Evolutionary conservation across 2,113 vertebrate species (phyloP).

Genomic region (Xyliphius kryptos): DNA sequence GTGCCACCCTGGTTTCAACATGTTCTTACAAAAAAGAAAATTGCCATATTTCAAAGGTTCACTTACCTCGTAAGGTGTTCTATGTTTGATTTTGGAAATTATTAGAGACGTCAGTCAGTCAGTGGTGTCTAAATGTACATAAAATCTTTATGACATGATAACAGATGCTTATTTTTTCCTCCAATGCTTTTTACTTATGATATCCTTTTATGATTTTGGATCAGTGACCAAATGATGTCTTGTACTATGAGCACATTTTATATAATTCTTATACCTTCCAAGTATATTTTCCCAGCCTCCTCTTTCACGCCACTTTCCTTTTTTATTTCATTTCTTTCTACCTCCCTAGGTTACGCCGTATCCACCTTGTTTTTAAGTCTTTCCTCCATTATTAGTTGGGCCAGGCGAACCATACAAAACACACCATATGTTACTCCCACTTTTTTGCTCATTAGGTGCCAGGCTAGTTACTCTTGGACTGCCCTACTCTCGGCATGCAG

Average conservation of each 20-base stretch:
- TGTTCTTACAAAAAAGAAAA: too few relatives aligned
- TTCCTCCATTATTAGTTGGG: constrained; percentile 49
- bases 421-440: constrained; percentile 56
- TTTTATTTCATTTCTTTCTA: constrained; percentile 24
- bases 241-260: not conserved
- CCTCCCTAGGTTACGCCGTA: constrained; percentile 27
- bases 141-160: not conserved
- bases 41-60: too few relatives aligned
- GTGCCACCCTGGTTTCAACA: too few relatives aligned
- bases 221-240: not conserved
- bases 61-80: too few relatives aligned
- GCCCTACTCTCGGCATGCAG: constrained; percentile 39
- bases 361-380: constrained; percentile 8
- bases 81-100: too few relatives aligned
- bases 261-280: constrained; percentile 21
- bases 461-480: constrained; percentile 48
- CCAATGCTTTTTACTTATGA: not conserved
- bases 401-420: constrained; percentile 49
- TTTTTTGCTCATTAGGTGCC: constrained; percentile 56
- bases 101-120: too few relatives aligned
- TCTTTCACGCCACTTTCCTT: not conserved
- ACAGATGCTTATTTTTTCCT: not conserved
- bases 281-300: constrained; percentile 25
- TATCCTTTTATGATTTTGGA: not conserved
- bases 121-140: not conserved